Evolutionary conservation across 2,888 invertebrate genomes (phyloP).

Genomic region (Acleris sparsana): DNA sequence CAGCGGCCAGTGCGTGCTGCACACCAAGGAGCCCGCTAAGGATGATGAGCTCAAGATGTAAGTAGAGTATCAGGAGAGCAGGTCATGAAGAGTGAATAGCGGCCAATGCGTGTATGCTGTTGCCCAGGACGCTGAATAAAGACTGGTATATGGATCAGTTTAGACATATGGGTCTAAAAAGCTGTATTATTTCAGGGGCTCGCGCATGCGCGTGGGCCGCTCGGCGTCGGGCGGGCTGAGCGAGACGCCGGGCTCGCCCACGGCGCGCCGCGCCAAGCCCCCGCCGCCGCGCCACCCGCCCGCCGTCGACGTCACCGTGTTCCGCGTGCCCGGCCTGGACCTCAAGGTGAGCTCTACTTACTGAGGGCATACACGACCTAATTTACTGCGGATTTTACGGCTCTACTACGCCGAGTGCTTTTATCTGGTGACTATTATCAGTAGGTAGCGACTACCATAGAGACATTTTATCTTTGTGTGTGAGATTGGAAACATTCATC

Average conservation of each 20-base stretch:
- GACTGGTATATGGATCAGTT: too few species aligned
- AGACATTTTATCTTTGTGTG: too few species aligned
- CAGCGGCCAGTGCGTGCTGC: slow-evolving; percentile 97
- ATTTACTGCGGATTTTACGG: too few species aligned
- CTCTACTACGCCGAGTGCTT: too few species aligned
- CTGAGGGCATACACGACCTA: too few species aligned
- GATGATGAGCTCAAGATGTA: slow-evolving; percentile 88
- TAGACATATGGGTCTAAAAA: not conserved
- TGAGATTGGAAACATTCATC: too few species aligned
- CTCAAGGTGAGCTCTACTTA: slow-evolving; percentile 85
- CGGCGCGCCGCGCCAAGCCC: slow-evolving; percentile 53
- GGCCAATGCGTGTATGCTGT: too few species aligned
- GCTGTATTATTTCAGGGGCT: slow-evolving; percentile 52
- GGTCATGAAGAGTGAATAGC: too few species aligned
- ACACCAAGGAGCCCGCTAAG: slow-evolving; percentile 91
- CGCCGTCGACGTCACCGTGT: slow-evolving; percentile 91
- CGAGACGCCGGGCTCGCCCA: slow-evolving; percentile 49
- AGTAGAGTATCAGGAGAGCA: slow-evolving; percentile 42
- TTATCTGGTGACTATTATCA: too few species aligned
- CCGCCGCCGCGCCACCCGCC: slow-evolving; percentile 67
- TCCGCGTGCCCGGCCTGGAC: slow-evolving; percentile 95
- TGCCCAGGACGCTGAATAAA: too few species aligned
- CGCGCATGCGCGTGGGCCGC: slow-evolving; percentile 88
- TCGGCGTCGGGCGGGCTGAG: slow-evolving; percentile 84
- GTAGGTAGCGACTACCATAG: too few species aligned